Evolutionary conservation across 2,113 vertebrate species (phyloP).

Genomic region (Narcine bancroftii): DNA sequence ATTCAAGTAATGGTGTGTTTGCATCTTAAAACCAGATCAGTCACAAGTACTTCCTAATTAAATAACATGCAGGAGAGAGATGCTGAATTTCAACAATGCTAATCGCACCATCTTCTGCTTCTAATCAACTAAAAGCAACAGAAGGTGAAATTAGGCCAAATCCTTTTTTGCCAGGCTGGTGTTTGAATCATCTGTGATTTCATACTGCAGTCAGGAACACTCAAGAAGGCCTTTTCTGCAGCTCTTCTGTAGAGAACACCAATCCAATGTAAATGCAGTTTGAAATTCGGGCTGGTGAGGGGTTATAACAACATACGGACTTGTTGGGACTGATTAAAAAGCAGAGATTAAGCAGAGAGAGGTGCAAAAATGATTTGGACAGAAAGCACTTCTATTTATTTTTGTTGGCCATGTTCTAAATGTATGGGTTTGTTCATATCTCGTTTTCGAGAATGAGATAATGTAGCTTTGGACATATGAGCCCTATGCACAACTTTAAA

Average conservation of each 20-base stretch:
- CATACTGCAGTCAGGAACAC: background rate
- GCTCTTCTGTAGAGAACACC: constrained; percentile 27
- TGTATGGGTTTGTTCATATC: background rate
- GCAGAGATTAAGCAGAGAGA: background rate
- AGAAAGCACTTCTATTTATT: background rate
- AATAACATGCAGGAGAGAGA: background rate
- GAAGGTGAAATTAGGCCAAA: constrained; percentile 35
- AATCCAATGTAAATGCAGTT: constrained; percentile 36
- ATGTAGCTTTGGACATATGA: too few species aligned
- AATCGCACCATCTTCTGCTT: constrained; percentile 36
- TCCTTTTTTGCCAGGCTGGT: background rate
- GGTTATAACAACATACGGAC: constrained; percentile 29
- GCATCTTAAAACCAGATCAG: constrained; percentile 1
- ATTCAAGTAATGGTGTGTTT: background rate
- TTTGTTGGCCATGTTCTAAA: background rate
- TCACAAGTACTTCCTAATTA: constrained; percentile 35
- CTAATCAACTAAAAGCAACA: background rate
- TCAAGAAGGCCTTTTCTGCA: constrained; percentile 14
- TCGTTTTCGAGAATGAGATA: background rate
- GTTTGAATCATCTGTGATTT: constrained; percentile 4
- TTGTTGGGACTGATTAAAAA: constrained; percentile 30
- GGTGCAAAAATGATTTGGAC: constrained; percentile 8
- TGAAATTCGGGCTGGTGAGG: constrained; percentile 35
- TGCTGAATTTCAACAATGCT: constrained; percentile 25
- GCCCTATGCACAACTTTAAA: too few species aligned